Base-by-base conservation (phyloP, 2,888 invertebrate genomes). In the Torymus auratus region DNA sequence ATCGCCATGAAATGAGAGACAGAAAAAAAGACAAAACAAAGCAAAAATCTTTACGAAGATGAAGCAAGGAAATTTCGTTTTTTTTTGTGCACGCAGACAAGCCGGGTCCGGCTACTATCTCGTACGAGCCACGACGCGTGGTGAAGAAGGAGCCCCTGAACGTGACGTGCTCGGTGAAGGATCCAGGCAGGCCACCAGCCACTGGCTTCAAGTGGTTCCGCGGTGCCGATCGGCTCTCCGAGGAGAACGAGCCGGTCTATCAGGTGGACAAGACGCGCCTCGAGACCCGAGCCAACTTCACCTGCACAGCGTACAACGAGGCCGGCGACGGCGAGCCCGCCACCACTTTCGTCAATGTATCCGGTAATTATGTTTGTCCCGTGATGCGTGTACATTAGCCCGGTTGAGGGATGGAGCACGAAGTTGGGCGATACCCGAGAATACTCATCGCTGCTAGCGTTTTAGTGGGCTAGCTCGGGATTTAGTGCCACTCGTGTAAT, bases 201-300 rank as follows among this genome's bases (percentile, higher is more conserved):
- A 93, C 93, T 20, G 93, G 94, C 88, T 96, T 94, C 91, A 94
- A 95, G 72, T 97, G 97, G 97, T 93, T 94, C 86, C 94, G 97
- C 78, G 96, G 96, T 65, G 94, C 94, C 0, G 94, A 95, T 69
- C 92, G 94, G 17, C 93, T 96, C 41, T 93, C 94, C 78, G 96
- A 96, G 88, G 94, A 96, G 78, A 95, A 95, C 50, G 94, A 95
- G 4, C 93, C 94, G 83, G 95, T 94, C 87, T 96, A 96, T 93
- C 95, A 94, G 50, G 95, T 97, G 82, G 95, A 95, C 83, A 96
- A 96, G 0, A 97, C 97, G 14, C 95, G 96, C 13, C 91, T 98
- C 83, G 96, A 96, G 89, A 96, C 96, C 70, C 94, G 96, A 83
- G 96, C 96, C 86, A 97, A 96, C 92, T 98, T 97, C 92, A 96